Conservation (phyloP, 1,140 invertebrate species). For the Thaumatotibia leucotreta region DNA sequence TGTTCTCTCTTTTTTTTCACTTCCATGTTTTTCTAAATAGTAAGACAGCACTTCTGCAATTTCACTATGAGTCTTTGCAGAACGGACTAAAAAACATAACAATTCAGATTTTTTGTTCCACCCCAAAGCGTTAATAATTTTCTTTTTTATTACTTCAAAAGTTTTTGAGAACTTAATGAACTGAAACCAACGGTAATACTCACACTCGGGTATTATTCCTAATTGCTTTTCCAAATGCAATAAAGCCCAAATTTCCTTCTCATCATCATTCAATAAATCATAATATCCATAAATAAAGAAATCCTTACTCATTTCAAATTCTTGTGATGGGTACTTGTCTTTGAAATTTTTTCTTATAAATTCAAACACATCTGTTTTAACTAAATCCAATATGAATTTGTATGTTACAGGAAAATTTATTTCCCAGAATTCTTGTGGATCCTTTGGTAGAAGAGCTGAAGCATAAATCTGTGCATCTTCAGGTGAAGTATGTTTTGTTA, state of each 20-base stretch:
- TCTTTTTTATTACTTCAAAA: constrained; percentile 41
- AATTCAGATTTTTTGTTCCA: constrained; percentile 29
- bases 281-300: constrained; percentile 42
- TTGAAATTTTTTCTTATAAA: constrained; percentile 43
- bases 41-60: constrained; percentile 39
- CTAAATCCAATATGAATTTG: constrained; percentile 33
- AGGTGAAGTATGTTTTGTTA: not conserved
- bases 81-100: constrained; percentile 34
- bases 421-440: constrained; percentile 39
- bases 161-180: constrained; percentile 44
- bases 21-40: constrained; percentile 47
- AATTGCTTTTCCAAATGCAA: constrained; percentile 33
- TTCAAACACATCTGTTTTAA: constrained; percentile 36
- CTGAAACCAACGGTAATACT: constrained; percentile 45
- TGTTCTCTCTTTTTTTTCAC: constrained; percentile 39
- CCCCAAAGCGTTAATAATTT: constrained; percentile 30
- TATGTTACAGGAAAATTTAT: constrained; percentile 27
- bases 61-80: constrained; percentile 36
- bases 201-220: constrained; percentile 32
- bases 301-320: constrained; percentile 40
- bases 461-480: not conserved
- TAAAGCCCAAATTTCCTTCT: constrained; percentile 48
- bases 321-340: constrained; percentile 33
- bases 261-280: constrained; percentile 34
- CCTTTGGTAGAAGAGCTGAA: constrained; percentile 21